Percentiles rank a stretch among this genome's conserved stretches.
Evolutionary conservation across 2,888 invertebrate species (phyloP).

Genomic region (Nasonia oneida): DNA sequence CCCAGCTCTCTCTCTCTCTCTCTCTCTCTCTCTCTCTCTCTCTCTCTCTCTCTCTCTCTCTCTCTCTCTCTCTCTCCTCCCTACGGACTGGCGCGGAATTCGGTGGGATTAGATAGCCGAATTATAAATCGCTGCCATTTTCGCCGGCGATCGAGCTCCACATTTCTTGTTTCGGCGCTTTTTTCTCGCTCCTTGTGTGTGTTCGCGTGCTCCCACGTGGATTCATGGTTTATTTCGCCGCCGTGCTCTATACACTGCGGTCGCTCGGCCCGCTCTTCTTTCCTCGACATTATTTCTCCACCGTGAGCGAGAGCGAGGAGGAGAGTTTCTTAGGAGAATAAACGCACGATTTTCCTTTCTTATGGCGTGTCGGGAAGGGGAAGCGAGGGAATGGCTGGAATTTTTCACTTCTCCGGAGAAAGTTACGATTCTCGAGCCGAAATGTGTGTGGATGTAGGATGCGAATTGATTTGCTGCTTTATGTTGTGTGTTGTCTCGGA

Average conservation of each 20-base stretch:
- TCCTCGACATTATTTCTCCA: neutral
- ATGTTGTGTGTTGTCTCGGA: neutral
- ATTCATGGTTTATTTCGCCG: slow-evolving; percentile 1
- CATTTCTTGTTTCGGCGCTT: slow-evolving; percentile 47
- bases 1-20: neutral
- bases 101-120: slow-evolving; percentile 65
- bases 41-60: neutral
- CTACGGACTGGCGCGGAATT: slow-evolving; percentile 36
- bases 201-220: neutral
- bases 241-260: neutral
- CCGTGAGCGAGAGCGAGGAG: neutral
- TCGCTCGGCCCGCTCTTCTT: neutral
- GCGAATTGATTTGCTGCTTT: slow-evolving; percentile 10
- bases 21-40: no score
- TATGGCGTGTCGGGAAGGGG: neutral
- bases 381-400: neutral
- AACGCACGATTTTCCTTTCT: slow-evolving; percentile 24
- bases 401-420: slow-evolving; percentile 24
- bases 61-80: neutral
- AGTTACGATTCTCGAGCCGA: slow-evolving; percentile 4
- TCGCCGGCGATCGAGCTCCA: slow-evolving; percentile 51
- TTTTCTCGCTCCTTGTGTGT: neutral
- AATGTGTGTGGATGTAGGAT: neutral
- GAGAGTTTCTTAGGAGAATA: slow-evolving; percentile 42
- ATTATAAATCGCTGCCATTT: slow-evolving; percentile 66